Conservation (phyloP, 2,888 invertebrate species). For the Heteromurus nitidus region DNA sequence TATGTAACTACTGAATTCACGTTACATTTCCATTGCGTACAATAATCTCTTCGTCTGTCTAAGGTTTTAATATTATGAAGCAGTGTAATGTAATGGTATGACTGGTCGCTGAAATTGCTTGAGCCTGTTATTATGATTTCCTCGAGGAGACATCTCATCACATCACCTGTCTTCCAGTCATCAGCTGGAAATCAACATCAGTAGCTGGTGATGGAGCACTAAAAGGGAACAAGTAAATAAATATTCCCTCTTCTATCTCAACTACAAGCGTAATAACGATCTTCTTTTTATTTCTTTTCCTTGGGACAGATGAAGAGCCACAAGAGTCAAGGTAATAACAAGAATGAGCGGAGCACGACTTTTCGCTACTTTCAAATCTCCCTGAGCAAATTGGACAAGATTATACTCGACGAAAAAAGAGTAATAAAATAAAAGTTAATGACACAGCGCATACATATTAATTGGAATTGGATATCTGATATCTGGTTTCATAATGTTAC, state of each 20-base stretch:
- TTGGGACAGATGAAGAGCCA: not conserved
- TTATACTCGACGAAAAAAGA: constrained; percentile 36
- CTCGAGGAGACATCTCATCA: constrained; percentile 67
- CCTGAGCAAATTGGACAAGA: constrained; percentile 63
- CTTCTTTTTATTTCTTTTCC: not conserved
- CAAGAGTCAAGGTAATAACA: not conserved
- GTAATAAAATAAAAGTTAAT: constrained; percentile 64
- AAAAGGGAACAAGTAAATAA: constrained; percentile 52
- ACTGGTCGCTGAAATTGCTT: constrained; percentile 16
- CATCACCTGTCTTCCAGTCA: constrained; percentile 59
- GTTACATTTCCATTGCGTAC: not conserved
- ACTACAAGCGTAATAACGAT: not conserved
- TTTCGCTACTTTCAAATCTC: constrained; percentile 43
- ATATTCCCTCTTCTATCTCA: constrained; percentile 21
- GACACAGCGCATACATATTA: constrained; percentile 35
- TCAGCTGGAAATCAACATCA: constrained; percentile 39
- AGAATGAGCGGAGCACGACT: constrained; percentile 13
- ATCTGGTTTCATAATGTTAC: constrained; percentile 10
- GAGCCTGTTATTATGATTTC: constrained; percentile 46
- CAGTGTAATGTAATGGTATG: not conserved
- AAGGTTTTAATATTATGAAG: not conserved
- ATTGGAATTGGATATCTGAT: not conserved
- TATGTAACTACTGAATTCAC: not conserved
- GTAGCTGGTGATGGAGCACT: constrained; percentile 18
- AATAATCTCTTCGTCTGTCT: not conserved